These are phyloP conservation scores for Panagrolaimus sp. DNA, from an alignment of 1,140 invertebrate genomes.

Conservation along the genomic window DNA sequence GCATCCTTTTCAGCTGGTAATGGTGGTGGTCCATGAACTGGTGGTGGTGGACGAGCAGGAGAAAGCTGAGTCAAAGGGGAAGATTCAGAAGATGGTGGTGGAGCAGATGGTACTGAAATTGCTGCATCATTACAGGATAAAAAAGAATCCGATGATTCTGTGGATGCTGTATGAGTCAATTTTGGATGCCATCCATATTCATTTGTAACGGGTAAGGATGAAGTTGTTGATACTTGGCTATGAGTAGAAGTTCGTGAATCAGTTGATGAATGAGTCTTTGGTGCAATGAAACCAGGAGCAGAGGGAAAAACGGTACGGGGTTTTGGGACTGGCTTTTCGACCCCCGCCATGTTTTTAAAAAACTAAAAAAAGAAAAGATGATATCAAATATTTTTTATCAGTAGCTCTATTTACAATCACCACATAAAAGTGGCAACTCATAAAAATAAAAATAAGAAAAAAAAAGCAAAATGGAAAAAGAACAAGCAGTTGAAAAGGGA, in stretches of 20 bases:
- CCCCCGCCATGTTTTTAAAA: not conserved
- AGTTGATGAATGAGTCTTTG: not conserved
- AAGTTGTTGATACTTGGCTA: not conserved
- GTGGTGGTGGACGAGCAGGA: constrained; percentile 7
- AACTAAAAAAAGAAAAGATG: not conserved
- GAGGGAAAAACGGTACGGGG: not conserved
- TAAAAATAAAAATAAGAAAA: too few relatives aligned
- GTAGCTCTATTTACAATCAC: too few relatives aligned
- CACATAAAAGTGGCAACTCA: too few relatives aligned
- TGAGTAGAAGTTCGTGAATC: not conserved
- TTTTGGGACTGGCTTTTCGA: constrained; percentile 11
- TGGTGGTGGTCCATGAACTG: not conserved
- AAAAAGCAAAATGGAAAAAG: too few relatives aligned
- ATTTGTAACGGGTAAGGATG: not conserved
- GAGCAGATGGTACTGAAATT: not conserved
- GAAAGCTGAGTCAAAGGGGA: not conserved
- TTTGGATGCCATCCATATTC: constrained; percentile 11
- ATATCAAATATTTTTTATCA: too few relatives aligned
- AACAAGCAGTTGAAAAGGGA: too few relatives aligned
- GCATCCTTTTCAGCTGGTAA: constrained; percentile 9
- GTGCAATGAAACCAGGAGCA: not conserved
- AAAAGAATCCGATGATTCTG: constrained; percentile 1
- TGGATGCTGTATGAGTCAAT: constrained; percentile 9
- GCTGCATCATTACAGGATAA: not conserved
- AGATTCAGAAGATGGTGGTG: not conserved